Conservation (phyloP, 1,140 invertebrate genomes). For the Conus betulinus region DNA sequence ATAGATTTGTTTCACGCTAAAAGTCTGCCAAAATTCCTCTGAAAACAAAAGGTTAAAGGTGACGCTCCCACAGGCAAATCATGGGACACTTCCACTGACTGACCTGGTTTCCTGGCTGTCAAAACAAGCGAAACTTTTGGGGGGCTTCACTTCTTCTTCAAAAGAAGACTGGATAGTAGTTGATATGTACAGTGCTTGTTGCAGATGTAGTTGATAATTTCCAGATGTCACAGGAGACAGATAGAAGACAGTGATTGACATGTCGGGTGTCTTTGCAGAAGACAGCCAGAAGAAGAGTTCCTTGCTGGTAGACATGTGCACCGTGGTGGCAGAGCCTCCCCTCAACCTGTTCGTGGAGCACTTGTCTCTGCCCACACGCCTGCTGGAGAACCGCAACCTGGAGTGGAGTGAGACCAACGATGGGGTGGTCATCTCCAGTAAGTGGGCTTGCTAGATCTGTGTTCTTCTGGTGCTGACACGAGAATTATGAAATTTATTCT, state of each 20-base stretch:
- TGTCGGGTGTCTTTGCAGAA: conserved; percentile 11
- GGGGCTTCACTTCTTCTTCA: too few species aligned
- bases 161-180: too few species aligned
- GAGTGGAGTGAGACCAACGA: conserved; percentile 80
- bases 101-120: too few species aligned
- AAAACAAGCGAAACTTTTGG: too few species aligned
- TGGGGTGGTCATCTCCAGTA: conserved; percentile 86
- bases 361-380: conserved; percentile 85
- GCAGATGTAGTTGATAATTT: not conserved
- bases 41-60: too few species aligned
- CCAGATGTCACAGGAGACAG: conserved; percentile 8
- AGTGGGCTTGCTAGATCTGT: not conserved
- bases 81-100: too few species aligned
- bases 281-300: conserved; percentile 45
- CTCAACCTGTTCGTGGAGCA: conserved; percentile 96
- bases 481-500: too few species aligned
- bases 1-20: too few species aligned
- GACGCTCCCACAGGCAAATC: too few species aligned
- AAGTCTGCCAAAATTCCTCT: too few species aligned
- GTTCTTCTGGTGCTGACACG: too few species aligned
- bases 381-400: conserved; percentile 84
- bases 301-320: conserved; percentile 87
- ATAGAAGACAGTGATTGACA: conserved; percentile 39
- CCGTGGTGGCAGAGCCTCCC: conserved; percentile 93
- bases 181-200: not conserved